phyloP scores from a whole-genome alignment of 1,140 invertebrate species.

The Physella acuta region DNA sequence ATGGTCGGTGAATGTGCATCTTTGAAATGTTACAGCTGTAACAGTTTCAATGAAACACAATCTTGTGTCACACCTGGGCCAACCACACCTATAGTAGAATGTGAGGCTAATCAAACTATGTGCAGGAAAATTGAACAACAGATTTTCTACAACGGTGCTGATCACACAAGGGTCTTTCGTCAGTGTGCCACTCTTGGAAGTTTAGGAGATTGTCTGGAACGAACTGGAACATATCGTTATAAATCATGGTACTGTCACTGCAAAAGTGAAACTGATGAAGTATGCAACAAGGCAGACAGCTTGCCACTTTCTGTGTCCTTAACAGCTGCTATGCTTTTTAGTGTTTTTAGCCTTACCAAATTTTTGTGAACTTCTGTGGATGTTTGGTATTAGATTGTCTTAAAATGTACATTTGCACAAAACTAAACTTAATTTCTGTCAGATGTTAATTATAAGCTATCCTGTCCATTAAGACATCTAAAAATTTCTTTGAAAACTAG shows the following conservation, averaged over 20 bases:
- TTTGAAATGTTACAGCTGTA: constrained; percentile 18
- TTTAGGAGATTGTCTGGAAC: neutral
- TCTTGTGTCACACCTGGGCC: neutral
- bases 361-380: neutral
- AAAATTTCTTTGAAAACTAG: no score
- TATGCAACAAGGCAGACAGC: constrained; percentile 8
- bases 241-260: constrained; percentile 24
- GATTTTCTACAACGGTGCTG: neutral
- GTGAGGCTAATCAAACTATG: neutral
- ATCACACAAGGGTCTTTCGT: constrained; percentile 12
- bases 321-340: neutral
- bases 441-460: no score
- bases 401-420: no score
- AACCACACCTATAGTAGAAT: neutral
- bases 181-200: constrained; percentile 7
- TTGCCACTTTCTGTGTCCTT: neutral
- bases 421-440: no score
- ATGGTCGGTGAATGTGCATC: neutral
- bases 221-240: constrained; percentile 18
- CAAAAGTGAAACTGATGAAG: constrained; percentile 4
- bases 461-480: no score
- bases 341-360: neutral
- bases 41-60: neutral
- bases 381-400: no score
- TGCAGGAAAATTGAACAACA: constrained; percentile 28